Percentiles rank a stretch among this genome's conserved stretches.
Evolutionary conservation across 35 echinoderm and acorn worm genomes (phyloP).

Genomic region (Patiria miniata): DNA sequence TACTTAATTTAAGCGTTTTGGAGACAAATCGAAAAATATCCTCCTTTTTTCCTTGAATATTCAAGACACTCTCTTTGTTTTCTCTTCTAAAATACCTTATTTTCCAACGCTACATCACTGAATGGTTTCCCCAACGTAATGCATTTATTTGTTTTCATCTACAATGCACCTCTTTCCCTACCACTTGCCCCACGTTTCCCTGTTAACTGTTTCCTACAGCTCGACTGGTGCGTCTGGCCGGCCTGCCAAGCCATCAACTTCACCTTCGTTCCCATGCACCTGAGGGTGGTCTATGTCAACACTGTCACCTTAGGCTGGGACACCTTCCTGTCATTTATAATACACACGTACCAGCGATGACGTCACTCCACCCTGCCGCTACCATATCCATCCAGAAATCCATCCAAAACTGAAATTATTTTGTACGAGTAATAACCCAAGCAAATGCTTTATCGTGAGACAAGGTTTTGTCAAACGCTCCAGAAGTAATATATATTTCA

Average conservation of each 20-base stretch:
- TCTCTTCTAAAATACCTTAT: no score
- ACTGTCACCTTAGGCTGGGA: conserved; percentile 65
- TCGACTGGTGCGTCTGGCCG: conserved; percentile 77
- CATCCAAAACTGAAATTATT: not conserved
- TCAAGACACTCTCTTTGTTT: no score
- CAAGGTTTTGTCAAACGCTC: not conserved
- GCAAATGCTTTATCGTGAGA: not conserved
- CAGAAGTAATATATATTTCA: not conserved
- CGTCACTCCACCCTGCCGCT: not conserved
- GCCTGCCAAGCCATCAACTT: conserved; percentile 76
- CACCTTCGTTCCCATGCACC: conserved; percentile 45
- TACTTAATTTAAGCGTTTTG: no score
- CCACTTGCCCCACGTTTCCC: not conserved
- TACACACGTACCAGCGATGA: conserved; percentile 3
- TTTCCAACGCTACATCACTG: no score
- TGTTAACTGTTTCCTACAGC: conserved; percentile 23
- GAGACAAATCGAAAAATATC: no score
- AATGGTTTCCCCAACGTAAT: not conserved
- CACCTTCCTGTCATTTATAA: conserved; percentile 65
- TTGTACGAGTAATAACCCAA: not conserved
- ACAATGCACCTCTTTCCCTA: not conserved
- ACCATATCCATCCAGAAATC: not conserved
- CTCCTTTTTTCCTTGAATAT: no score
- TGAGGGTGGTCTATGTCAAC: conserved; percentile 68
- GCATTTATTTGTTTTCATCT: not conserved